A percentile compares a stretch with the other conserved stretches of the same genome.
These are phyloP conservation scores for Anolis carolinensis DNA, from an alignment of 2,113 vertebrate species.

Conservation along the genomic window DNA sequence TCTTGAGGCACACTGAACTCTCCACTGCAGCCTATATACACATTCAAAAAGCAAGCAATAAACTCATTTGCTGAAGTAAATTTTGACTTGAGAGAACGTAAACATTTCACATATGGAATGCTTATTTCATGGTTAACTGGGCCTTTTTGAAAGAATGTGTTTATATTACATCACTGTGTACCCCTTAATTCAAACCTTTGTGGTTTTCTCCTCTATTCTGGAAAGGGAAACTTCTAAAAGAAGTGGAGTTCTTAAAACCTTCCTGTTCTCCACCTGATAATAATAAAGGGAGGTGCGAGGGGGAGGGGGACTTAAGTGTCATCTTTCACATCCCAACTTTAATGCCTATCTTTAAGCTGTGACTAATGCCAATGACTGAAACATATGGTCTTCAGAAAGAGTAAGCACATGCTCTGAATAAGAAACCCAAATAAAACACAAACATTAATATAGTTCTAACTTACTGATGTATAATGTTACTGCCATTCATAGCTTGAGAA, in stretches of 20 bases:
- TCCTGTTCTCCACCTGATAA: background rate
- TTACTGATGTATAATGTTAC: background rate
- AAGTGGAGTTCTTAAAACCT: conserved; percentile 13
- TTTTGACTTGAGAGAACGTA: background rate
- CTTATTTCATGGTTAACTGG: background rate
- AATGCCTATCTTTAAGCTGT: conserved; percentile 36
- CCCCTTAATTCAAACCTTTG: background rate
- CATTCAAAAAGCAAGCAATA: conserved; percentile 3
- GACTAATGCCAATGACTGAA: conserved; percentile 5
- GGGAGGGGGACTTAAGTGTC: background rate
- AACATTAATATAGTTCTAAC: conserved; percentile 4
- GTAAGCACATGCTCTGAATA: conserved; percentile 9
- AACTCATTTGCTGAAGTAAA: conserved; percentile 32
- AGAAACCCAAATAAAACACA: conserved; percentile 10
- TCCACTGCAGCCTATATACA: conserved; percentile 27
- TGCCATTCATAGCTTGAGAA: background rate
- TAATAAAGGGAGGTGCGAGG: background rate
- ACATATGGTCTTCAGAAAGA: background rate
- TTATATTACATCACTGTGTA: background rate
- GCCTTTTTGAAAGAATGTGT: background rate
- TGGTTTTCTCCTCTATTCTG: background rate
- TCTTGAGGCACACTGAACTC: background rate
- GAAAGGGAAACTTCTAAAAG: background rate
- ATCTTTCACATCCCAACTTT: conserved; percentile 15
- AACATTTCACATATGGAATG: conserved; percentile 31